phyloP scores from a whole-genome alignment of 2,113 vertebrate species.

The Carassius carassius region DNA sequence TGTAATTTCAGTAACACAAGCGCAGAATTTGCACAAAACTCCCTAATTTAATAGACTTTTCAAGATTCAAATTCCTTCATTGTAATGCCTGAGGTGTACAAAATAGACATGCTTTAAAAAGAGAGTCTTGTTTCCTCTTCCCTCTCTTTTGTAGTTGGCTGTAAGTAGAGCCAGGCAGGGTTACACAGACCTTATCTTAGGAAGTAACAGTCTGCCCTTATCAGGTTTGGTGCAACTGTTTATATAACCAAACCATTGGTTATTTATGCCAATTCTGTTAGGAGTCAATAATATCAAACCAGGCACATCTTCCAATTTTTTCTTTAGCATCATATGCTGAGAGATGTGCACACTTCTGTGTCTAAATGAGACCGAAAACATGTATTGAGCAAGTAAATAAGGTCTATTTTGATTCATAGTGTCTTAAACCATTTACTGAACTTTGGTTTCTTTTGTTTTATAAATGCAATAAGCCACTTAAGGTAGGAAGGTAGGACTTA shows the following conservation, averaged over 20 bases:
- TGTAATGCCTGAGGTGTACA: neutral
- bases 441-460: neutral
- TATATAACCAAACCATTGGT: no score
- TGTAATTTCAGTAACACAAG: neutral
- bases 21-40: neutral
- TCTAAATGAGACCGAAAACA: neutral
- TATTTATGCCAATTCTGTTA: neutral
- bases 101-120: neutral
- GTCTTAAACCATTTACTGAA: neutral
- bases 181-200: conserved; percentile 54
- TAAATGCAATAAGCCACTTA: neutral
- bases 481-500: neutral
- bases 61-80: neutral
- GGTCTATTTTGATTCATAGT: neutral
- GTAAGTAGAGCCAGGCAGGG: conserved; percentile 44
- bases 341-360: neutral
- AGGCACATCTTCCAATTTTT: neutral
- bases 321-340: neutral
- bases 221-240: conserved; percentile 58
- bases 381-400: neutral
- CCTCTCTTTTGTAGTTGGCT: conserved; percentile 10
- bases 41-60: neutral
- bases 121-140: neutral
- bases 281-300: neutral
- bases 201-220: conserved; percentile 59